Evolutionary conservation across 23 tunicate genomes (phyloP), one percentile per base, ranked within the genome.

Genomic region (Trididemnum clinides): DNA sequence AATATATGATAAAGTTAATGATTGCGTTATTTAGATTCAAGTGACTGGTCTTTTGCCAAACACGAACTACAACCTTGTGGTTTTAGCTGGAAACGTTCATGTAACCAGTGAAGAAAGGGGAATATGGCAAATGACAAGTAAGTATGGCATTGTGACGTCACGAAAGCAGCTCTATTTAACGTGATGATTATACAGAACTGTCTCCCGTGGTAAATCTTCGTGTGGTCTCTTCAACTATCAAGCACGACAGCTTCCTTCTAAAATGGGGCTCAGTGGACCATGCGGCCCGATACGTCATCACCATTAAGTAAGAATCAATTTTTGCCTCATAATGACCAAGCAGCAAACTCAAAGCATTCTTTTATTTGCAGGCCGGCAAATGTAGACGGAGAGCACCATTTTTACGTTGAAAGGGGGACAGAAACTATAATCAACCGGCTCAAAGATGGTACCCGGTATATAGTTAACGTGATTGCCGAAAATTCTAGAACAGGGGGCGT

Each of bases 21-120:
- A 44, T 7, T 44, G 54, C 15, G 54, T 62, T 12, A 39, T 57
- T 0, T 76, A 92, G 97, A 78, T 92, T 3, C 18, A 71, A 23
- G 64, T 94, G 0, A 33, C 31, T 5, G 94, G 94, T 1, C 72
- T 94, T 44, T 26, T 6, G 6, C 90, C 98, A 34, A 89, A 94
- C 88, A 88, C 88, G 0, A 83, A 85, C 83, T 94, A 89, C 90
- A 89, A 93, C 2, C 34, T 89, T 81, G 33, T 39, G 2, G 90
- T 94, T 2, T 39, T 58, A 44, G 95, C 98, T 51, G 88, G 90
- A 21, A 94, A 94, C 85, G 69, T 44, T 72, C 98, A 94, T 84
- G 90, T 85, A 62, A 81, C 30, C 38, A 94, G 98, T 75, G 28
- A 81, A 26, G 73, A 82, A 33, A 37, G 87, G 5, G 76, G 35